phyloP scores from a whole-genome alignment of 2,113 vertebrate genomes.

The Mormoops blainvillei region DNA sequence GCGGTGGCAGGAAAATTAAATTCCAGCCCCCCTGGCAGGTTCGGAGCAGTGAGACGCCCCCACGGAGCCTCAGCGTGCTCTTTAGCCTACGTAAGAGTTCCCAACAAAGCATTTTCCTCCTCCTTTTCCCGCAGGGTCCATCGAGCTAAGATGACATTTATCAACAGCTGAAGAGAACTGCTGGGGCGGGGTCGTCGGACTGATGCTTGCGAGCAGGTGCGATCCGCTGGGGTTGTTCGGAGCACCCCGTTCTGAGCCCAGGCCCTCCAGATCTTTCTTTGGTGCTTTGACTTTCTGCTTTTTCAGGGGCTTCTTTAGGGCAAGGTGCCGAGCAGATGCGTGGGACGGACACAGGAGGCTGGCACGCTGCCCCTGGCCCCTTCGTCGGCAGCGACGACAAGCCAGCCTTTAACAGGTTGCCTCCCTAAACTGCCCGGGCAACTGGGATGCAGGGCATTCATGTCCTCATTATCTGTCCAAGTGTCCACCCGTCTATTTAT shows the following conservation, averaged over 20 bases:
- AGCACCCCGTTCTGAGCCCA: background rate
- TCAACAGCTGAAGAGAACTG: background rate
- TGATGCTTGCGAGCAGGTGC: background rate
- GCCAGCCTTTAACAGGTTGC: background rate
- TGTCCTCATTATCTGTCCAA: background rate
- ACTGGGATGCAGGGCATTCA: background rate
- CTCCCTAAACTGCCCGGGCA: background rate
- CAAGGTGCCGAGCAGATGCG: background rate
- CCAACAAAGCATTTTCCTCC: background rate
- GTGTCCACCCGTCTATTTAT: background rate
- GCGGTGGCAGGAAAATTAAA: background rate
- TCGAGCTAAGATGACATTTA: background rate
- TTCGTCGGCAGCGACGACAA: background rate
- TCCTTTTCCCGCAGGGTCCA: background rate
- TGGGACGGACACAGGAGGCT: background rate
- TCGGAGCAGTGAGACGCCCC: background rate
- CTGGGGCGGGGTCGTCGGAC: background rate
- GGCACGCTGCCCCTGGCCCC: background rate
- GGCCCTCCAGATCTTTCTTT: background rate
- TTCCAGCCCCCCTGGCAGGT: background rate
- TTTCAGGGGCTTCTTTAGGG: background rate
- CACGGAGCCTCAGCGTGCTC: background rate
- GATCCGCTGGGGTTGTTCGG: background rate
- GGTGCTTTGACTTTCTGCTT: background rate
- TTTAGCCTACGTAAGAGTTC: background rate